Percentiles rank a stretch among this genome's conserved stretches.
These are phyloP conservation scores for Rhagoletis pomonella DNA, from an alignment of 1,140 invertebrate genomes.

Conservation along the genomic window DNA sequence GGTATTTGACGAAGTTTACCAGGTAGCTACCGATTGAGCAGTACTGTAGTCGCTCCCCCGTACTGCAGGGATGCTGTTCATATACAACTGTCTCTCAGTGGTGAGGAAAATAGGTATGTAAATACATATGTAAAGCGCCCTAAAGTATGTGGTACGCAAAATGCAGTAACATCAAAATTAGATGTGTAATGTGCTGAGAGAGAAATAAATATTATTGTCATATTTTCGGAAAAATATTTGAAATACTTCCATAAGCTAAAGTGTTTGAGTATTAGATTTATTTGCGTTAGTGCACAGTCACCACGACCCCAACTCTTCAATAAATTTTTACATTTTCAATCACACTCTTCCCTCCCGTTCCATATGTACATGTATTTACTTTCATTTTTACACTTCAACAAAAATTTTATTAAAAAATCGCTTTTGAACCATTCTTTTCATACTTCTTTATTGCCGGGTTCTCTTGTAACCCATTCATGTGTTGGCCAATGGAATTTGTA, in stretches of 20 bases:
- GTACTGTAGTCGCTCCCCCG: too few species aligned
- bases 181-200: conserved; percentile 43
- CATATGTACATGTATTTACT: background rate
- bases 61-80: too few species aligned
- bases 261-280: too few species aligned
- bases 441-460: too few species aligned
- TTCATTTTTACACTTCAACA: background rate
- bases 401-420: conserved; percentile 21
- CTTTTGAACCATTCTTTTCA: background rate
- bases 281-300: background rate
- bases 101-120: background rate
- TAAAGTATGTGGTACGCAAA: background rate
- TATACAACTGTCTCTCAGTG: background rate
- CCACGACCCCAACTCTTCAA: too few species aligned
- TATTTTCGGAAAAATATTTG: background rate
- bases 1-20: too few species aligned
- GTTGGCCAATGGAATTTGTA: conserved; percentile 9
- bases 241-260: background rate
- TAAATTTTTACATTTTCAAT: background rate
- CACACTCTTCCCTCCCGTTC: background rate
- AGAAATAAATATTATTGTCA: conserved; percentile 18
- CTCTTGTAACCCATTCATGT: background rate
- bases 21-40: too few species aligned
- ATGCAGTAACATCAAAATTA: conserved; percentile 20
- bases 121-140: background rate